Conservation (phyloP, 2,113 vertebrate genomes). For the Anas platyrhynchos region DNA sequence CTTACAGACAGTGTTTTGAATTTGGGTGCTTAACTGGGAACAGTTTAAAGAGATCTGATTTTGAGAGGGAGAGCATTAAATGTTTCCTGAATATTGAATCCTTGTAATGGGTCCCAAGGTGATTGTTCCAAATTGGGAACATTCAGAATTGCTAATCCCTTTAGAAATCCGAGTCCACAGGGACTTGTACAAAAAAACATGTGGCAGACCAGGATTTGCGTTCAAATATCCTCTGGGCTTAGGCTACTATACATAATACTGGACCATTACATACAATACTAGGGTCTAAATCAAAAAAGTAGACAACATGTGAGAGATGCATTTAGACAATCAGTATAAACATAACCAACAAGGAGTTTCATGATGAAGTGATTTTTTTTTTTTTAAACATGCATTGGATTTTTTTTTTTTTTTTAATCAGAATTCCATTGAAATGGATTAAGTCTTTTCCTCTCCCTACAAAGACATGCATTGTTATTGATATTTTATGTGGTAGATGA, state of each 20-base stretch:
- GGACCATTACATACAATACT: accelerated
- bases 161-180: neutral
- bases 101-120: neutral
- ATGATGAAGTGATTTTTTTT: neutral
- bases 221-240: neutral
- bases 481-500: neutral
- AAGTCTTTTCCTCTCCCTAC: neutral
- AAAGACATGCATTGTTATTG: neutral
- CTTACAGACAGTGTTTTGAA: neutral
- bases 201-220: neutral
- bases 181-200: neutral
- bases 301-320: neutral
- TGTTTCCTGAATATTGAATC: neutral
- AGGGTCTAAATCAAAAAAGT: neutral
- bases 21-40: neutral
- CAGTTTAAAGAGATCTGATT: neutral
- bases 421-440: neutral
- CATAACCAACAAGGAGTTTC: neutral
- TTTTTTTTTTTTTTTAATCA: accelerated
- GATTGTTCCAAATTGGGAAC: neutral
- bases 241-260: accelerated
- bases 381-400: neutral
- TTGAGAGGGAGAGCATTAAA: neutral
- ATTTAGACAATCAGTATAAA: neutral
- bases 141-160: neutral